Base-by-base conservation (phyloP, 2,113 vertebrate species). In the Nerophis ophidion region DNA sequence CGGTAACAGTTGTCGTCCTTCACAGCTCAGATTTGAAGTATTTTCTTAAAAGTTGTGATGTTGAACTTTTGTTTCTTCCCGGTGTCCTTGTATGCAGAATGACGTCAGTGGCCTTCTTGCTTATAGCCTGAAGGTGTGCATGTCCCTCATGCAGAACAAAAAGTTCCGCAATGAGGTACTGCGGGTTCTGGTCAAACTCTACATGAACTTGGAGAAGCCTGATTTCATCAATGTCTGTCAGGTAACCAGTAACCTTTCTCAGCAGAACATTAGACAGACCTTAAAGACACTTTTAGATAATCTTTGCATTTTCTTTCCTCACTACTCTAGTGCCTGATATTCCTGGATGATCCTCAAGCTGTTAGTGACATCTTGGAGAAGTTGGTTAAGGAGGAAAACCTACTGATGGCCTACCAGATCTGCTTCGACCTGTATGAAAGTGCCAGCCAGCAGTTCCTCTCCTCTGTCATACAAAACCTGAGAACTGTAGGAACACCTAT, bases 211-310 rank as follows among this genome's bases (percentile, higher is more conserved):
- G 81, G 95, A 99, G 67, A 98, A 97, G 77, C 97, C 97, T 0
- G 97, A 99, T 87, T 99, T 99, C 85, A 99, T 99, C 89, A 99
- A 95, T 0, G 97, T 99, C 48, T 99, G 97, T 80, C 97, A 99
- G 96, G 97, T 99, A 84, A 79, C 7, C 4, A 59, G 19, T 34
- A 49, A 1, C 47, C 26, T 6, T 9, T 66, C 13, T 36, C 44
- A 45, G 17, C 17, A 14, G 7, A 46, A 26, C 14, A 16, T 40
- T 15, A 0, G 15, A 49, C 6, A 17, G 9, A 8, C 34, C 14
- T 58, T 58, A 4, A 17, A 16, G 48, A 6, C 14, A 47, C 8
- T 15, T 15, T 7, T 45, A 44, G 11, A 13, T 42, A 11, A 19
- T 6, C 12, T 63, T 26, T 1, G 9, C 15, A 52, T 1, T 14